These are phyloP conservation scores for Spea multiplicata DNA, from an alignment of 2,113 vertebrate species.

Conservation along the genomic window DNA sequence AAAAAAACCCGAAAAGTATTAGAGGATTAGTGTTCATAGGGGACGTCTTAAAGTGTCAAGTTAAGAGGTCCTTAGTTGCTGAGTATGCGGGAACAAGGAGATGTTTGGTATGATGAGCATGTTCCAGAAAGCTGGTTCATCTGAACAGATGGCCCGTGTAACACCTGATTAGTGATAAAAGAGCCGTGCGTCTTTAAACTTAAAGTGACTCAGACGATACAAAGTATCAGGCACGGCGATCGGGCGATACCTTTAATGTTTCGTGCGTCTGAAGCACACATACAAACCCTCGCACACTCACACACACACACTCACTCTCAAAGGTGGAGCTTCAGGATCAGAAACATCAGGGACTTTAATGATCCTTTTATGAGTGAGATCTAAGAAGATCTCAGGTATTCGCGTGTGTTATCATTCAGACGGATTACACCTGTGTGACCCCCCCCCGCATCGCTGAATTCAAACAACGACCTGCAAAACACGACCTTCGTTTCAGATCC, in stretches of 20 bases:
- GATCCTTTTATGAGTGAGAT: conserved; percentile 37
- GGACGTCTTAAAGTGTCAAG: conserved; percentile 47
- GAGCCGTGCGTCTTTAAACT: conserved; percentile 17
- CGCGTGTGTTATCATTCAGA: conserved; percentile 43
- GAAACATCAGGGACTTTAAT: neutral
- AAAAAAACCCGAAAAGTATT: conserved; percentile 52
- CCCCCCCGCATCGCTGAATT: conserved; percentile 32
- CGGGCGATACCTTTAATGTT: conserved; percentile 5
- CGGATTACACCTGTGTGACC: conserved; percentile 42
- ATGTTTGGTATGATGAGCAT: conserved; percentile 39
- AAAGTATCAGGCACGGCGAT: neutral
- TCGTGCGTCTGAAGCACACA: conserved; percentile 11
- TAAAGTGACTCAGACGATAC: conserved; percentile 30
- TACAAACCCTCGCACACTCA: conserved; percentile 8
- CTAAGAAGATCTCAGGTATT: conserved; percentile 4
- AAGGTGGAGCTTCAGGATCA: conserved; percentile 44
- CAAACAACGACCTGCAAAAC: conserved; percentile 25
- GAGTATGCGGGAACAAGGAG: conserved; percentile 3
- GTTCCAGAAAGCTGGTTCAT: conserved; percentile 34
- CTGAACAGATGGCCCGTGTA: conserved; percentile 26
- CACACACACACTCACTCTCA: conserved; percentile 32
- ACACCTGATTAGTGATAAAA: conserved; percentile 40
- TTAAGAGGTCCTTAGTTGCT: conserved; percentile 34
- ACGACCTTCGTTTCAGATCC: conserved; percentile 18
- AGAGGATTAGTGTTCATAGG: conserved; percentile 54